These are phyloP conservation scores for Apotomis turbidana DNA, from an alignment of 2,888 invertebrate genomes.

Conservation along the genomic window DNA sequence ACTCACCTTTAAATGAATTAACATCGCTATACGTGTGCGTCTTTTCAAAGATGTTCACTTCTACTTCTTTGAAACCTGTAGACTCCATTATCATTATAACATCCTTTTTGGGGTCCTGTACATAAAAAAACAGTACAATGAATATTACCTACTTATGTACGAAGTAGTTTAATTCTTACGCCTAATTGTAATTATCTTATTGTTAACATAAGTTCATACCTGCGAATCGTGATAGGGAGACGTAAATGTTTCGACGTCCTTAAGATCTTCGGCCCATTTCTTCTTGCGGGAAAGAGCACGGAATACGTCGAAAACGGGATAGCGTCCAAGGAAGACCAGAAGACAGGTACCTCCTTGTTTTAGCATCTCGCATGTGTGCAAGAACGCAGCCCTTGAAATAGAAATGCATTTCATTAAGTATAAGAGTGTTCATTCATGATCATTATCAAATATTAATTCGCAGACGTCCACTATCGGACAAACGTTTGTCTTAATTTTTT, in stretches of 20 bases:
- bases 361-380: constrained; percentile 84
- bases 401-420: no score
- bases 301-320: constrained; percentile 88
- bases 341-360: constrained; percentile 87
- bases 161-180: no score
- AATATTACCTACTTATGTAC: no score
- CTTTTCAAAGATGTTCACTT: constrained; percentile 84
- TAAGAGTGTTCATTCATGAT: no score
- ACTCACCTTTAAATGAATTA: constrained; percentile 83
- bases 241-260: constrained; percentile 83
- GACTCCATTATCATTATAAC: constrained; percentile 81
- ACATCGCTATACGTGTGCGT: constrained; percentile 83
- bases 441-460: no score
- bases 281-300: constrained; percentile 79
- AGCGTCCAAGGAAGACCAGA: constrained; percentile 87
- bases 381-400: constrained; percentile 81
- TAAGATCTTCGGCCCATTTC: constrained; percentile 85
- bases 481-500: no score
- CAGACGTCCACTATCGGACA: no score
- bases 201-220: constrained; percentile 14
- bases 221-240: constrained; percentile 84
- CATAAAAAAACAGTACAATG: not conserved
- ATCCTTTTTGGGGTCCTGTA: constrained; percentile 81
- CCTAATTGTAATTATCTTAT: no score
- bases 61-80: constrained; percentile 84